Evolutionary conservation across 2,888 invertebrate genomes (phyloP).

Genomic region (Diachrysia chrysitis): DNA sequence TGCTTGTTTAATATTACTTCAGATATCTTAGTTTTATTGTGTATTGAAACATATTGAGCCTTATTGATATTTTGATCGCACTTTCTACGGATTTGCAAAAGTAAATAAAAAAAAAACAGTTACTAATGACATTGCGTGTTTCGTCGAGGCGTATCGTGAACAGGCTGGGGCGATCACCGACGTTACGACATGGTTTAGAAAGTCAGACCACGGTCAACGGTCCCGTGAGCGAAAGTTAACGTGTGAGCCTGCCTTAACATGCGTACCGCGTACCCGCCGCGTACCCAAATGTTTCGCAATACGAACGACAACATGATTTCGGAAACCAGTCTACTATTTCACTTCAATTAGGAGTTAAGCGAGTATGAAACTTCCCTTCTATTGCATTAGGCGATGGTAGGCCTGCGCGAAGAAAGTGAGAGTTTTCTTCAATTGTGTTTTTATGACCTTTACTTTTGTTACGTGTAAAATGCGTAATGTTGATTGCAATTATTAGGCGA

Average conservation of each 20-base stretch:
- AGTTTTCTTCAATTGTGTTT: conserved; percentile 41
- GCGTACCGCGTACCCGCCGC: conserved; percentile 64
- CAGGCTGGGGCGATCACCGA: conserved; percentile 81
- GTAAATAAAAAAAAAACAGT: conserved; percentile 75
- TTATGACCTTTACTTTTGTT: not conserved
- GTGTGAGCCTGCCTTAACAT: conserved; percentile 74
- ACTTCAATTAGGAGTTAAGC: conserved; percentile 39
- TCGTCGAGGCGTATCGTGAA: conserved; percentile 81
- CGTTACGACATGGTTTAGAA: conserved; percentile 88
- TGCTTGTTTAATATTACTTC: not conserved
- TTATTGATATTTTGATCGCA: conserved; percentile 37
- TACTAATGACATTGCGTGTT: conserved; percentile 84
- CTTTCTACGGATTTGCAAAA: conserved; percentile 85
- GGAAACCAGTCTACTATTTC: conserved; percentile 52
- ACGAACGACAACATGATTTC: conserved; percentile 52
- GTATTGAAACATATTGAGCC: not conserved
- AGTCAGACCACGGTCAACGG: conserved; percentile 87
- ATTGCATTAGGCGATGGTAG: conserved; percentile 29
- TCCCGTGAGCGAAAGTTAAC: conserved; percentile 85
- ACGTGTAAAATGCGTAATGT: not conserved
- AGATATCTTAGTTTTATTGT: not conserved
- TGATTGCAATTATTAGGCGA: not conserved
- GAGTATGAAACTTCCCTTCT: conserved; percentile 51
- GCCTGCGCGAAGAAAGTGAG: conserved; percentile 72
- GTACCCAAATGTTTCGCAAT: conserved; percentile 69